A percentile compares a stretch with the other conserved stretches of the same genome.
These are phyloP conservation scores for Pantelozetes paolii DNA, from an alignment of 2,888 invertebrate species.

Conservation along the genomic window DNA sequence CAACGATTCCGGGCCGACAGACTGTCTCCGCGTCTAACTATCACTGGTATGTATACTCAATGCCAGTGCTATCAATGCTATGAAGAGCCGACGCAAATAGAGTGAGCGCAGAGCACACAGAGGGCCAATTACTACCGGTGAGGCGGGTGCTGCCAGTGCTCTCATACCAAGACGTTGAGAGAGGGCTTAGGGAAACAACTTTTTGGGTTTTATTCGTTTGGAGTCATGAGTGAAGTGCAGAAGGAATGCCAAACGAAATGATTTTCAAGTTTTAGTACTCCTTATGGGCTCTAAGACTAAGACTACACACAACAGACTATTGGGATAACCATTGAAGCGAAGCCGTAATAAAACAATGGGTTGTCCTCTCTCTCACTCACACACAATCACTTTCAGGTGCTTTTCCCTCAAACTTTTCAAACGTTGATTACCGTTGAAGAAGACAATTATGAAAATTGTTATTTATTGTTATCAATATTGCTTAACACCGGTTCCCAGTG, in stretches of 20 bases:
- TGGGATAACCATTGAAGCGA: conserved; percentile 1
- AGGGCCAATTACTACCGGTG: conserved; percentile 37
- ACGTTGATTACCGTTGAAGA: not conserved
- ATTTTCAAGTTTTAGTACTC: not conserved
- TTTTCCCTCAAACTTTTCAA: not conserved
- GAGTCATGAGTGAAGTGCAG: conserved; percentile 10
- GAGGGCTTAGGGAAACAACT: conserved; percentile 16
- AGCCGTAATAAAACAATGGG: conserved; percentile 32
- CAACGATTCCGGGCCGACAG: conserved; percentile 34
- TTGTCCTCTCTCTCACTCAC: not conserved
- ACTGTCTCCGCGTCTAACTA: conserved; percentile 30
- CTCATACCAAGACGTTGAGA: not conserved
- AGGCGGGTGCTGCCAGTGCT: conserved; percentile 26
- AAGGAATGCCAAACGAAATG: conserved; percentile 17
- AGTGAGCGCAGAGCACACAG: not conserved
- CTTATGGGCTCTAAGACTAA: not conserved
- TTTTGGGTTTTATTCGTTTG: conserved; percentile 23
- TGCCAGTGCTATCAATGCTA: not conserved
- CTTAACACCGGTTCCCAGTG: not conserved
- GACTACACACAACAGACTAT: not conserved
- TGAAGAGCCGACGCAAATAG: conserved; percentile 31
- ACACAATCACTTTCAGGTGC: not conserved
- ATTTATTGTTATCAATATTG: conserved; percentile 2
- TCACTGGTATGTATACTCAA: conserved; percentile 16
- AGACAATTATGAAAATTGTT: not conserved